These are phyloP conservation scores for Lanius collurio DNA, from an alignment of 2,113 vertebrate genomes.

Conservation along the genomic window DNA sequence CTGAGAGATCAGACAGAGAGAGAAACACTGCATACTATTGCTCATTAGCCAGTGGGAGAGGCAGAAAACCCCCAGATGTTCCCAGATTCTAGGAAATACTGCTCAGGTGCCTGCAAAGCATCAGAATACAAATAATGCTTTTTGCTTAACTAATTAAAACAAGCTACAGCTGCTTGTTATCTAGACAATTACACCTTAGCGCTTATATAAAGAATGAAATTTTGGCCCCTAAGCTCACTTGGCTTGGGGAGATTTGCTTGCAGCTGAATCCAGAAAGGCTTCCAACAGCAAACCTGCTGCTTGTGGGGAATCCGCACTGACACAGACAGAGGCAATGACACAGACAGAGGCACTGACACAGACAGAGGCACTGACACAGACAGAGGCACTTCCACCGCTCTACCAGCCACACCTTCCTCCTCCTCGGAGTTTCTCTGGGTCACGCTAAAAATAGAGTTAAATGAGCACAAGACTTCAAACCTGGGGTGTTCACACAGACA, in stretches of 20 bases:
- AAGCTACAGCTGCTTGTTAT: not conserved
- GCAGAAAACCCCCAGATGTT: not conserved
- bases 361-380: not conserved
- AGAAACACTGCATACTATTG: not conserved
- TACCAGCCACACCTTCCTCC: not conserved
- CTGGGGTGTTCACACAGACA: not conserved
- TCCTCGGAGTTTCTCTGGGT: not conserved
- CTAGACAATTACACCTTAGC: not conserved
- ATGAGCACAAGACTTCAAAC: not conserved
- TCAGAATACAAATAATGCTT: not conserved
- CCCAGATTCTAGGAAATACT: not conserved
- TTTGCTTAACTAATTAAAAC: not conserved
- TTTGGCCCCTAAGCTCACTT: not conserved
- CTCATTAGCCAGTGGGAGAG: not conserved
- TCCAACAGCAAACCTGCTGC: not conserved
- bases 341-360: not conserved
- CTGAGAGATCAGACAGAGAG: not conserved
- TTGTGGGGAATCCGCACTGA: rapidly evolving
- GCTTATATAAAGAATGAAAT: not conserved
- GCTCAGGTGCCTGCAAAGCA: not conserved
- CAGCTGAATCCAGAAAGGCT: not conserved
- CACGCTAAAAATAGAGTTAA: not conserved
- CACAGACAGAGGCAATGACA: not conserved
- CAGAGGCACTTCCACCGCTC: not conserved
- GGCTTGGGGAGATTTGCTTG: not conserved